A percentile compares a stretch with the other conserved stretches of the same genome.
phyloP scores from a whole-genome alignment of 2,113 vertebrate genomes.

The Tragulus kanchil region DNA sequence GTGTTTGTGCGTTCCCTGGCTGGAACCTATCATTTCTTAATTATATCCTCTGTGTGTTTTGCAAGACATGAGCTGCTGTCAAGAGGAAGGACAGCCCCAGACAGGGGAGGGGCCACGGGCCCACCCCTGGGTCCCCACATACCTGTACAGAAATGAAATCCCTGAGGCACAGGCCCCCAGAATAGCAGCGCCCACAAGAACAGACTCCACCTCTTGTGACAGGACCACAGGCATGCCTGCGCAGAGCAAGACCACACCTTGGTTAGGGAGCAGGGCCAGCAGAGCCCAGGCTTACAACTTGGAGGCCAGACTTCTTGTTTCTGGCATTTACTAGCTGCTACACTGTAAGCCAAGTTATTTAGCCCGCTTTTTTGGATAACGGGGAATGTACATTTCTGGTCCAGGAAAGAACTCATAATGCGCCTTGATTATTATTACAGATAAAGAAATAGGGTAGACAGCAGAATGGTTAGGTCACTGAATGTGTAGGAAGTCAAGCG shows the following conservation, averaged over 20 bases:
- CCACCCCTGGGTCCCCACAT: conserved; percentile 71
- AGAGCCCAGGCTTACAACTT: too few species aligned
- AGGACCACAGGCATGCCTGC: conserved; percentile 94
- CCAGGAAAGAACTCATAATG: neutral
- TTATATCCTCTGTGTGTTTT: conserved; percentile 66
- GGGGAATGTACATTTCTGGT: neutral
- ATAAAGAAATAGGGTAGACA: neutral
- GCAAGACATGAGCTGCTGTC: conserved; percentile 68
- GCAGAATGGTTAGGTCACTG: neutral
- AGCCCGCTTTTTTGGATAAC: too few species aligned
- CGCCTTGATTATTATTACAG: neutral
- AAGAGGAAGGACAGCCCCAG: conserved; percentile 50
- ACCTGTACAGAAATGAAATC: conserved; percentile 95
- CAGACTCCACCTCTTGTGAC: conserved; percentile 95
- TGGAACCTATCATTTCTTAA: conserved; percentile 80
- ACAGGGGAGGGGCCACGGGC: neutral
- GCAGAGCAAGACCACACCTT: conserved; percentile 74
- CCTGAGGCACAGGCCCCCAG: conserved; percentile 95
- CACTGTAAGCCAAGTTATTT: neutral
- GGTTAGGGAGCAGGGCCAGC: conserved; percentile 72
- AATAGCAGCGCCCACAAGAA: conserved; percentile 95
- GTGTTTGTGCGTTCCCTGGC: conserved; percentile 27
- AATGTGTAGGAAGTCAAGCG: neutral
- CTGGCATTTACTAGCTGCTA: neutral
- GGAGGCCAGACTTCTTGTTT: neutral